These are phyloP conservation scores for Drosophila subsilvestris DNA, from an alignment of 2,888 invertebrate genomes.

Conservation along the genomic window DNA sequence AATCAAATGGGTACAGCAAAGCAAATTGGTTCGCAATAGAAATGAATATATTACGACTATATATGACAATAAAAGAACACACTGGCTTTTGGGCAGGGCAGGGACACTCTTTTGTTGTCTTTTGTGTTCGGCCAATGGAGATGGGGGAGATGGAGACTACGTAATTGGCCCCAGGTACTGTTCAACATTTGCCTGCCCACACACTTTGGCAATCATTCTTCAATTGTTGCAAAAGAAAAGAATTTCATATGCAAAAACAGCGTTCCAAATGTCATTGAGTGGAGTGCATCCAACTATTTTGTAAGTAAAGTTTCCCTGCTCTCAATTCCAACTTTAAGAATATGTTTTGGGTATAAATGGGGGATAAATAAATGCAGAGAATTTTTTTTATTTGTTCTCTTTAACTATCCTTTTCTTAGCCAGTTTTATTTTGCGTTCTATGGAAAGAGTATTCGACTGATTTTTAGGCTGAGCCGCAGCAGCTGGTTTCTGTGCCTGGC, in stretches of 20 bases:
- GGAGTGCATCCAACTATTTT: no score
- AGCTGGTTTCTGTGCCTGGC: slow-evolving; percentile 26
- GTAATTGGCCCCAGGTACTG: not conserved
- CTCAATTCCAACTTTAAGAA: no score
- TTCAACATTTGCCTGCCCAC: no score
- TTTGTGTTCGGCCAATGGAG: not conserved
- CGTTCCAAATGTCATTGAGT: no score
- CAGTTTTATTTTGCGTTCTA: not conserved
- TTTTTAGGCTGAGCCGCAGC: slow-evolving; percentile 8
- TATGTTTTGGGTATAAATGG: no score
- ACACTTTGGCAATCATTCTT: not conserved
- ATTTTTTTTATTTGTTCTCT: not conserved
- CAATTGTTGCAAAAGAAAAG: not conserved
- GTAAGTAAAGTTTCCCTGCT: no score
- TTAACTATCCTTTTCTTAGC: no score
- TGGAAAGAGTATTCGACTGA: slow-evolving; percentile 44
- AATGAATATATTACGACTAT: not conserved
- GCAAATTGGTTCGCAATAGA: not conserved
- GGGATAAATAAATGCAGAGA: no score
- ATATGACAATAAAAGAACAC: not conserved
- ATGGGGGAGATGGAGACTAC: no score
- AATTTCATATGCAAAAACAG: no score
- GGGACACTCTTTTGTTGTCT: not conserved
- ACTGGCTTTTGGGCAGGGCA: not conserved
- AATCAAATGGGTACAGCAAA: not conserved